A percentile compares a stretch with the other conserved stretches of the same genome.
These are phyloP conservation scores for Clitarchus hookeri DNA, from an alignment of 2,888 invertebrate species.

Conservation along the genomic window DNA sequence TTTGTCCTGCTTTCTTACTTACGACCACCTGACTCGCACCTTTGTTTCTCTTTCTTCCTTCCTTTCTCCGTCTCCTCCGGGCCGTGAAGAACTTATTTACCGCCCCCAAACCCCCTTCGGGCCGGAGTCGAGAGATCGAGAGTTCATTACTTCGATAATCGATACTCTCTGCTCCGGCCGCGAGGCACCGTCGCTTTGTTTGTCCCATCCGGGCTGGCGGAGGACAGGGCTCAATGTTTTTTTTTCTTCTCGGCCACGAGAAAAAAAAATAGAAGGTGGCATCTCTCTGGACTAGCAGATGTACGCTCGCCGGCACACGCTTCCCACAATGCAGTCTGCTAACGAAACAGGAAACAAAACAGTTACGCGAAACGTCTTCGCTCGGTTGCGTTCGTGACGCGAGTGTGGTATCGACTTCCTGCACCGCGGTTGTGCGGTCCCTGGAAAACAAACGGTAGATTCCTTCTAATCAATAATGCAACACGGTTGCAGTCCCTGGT, in stretches of 20 bases:
- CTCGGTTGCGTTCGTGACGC: too few relatives aligned
- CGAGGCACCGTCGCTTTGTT: neutral
- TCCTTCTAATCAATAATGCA: too few relatives aligned
- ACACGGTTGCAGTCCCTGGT: too few relatives aligned
- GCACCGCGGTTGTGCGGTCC: too few relatives aligned
- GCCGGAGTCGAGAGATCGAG: neutral
- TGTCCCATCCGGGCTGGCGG: neutral
- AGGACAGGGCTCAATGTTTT: neutral
- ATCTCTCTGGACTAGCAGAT: neutral
- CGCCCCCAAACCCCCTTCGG: neutral
- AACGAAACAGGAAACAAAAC: too few relatives aligned
- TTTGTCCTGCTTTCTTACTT: neutral
- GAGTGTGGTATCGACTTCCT: too few relatives aligned
- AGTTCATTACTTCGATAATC: slow-evolving; percentile 14
- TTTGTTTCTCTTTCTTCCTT: neutral
- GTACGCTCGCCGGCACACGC: neutral
- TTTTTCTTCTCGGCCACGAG: neutral
- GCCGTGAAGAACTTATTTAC: neutral
- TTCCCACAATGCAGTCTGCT: too few relatives aligned
- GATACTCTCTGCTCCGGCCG: neutral
- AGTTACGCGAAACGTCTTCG: too few relatives aligned
- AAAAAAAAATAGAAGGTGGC: neutral
- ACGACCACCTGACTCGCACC: slow-evolving; percentile 1
- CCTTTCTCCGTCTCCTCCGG: neutral
- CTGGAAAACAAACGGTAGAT: too few relatives aligned